Evolutionary conservation across 2,113 vertebrate species (phyloP).

Genomic region (Dromas ardeola): DNA sequence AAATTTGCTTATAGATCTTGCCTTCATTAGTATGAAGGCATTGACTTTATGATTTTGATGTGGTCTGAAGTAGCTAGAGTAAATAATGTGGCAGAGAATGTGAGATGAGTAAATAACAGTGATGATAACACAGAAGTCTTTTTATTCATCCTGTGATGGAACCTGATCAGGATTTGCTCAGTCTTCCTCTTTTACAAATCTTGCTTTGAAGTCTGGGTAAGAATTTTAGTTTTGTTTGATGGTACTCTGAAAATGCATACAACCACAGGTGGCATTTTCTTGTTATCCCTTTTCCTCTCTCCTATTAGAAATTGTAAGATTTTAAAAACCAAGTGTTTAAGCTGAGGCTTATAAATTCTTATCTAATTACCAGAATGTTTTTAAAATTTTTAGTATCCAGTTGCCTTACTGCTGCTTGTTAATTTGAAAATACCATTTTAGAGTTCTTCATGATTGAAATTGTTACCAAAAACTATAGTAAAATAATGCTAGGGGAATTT

Average conservation of each 20-base stretch:
- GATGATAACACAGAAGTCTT: neutral
- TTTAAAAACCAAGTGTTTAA: neutral
- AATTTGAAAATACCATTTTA: neutral
- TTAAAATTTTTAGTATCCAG: neutral
- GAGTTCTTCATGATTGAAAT: neutral
- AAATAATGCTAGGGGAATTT: neutral
- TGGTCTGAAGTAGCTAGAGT: neutral
- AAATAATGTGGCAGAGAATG: neutral
- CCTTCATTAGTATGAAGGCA: neutral
- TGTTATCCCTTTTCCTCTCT: neutral
- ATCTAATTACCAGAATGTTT: neutral
- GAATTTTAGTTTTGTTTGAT: neutral
- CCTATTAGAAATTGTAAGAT: neutral
- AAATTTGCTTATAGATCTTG: neutral
- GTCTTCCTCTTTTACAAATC: neutral
- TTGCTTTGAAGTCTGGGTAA: neutral
- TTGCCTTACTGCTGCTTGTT: neutral
- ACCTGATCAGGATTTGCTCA: neutral
- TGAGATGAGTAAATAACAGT: neutral
- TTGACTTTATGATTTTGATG: neutral
- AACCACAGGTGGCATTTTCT: neutral
- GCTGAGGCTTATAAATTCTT: neutral
- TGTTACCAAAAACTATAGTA: neutral
- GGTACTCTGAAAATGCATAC: neutral
- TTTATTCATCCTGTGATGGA: neutral